phyloP scores from a whole-genome alignment of 2,797 vertebrate genomes.

The Gephyroberyx darwinii region DNA sequence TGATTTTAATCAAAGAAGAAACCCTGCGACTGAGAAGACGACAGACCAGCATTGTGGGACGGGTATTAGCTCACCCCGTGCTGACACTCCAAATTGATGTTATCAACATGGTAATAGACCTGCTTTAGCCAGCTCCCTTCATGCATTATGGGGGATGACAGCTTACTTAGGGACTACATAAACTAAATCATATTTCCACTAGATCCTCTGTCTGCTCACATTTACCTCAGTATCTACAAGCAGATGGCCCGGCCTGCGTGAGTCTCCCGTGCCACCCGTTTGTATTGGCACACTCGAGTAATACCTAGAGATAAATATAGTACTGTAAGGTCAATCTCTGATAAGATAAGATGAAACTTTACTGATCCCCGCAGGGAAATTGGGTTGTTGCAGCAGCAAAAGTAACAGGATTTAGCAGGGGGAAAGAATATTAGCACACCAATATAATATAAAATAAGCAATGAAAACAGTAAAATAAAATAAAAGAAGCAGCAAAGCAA shows the following conservation, averaged over 20 bases:
- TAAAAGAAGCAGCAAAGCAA: too few relatives aligned
- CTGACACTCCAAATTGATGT: constrained; percentile 77
- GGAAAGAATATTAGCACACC: background rate
- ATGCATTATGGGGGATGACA: constrained; percentile 74
- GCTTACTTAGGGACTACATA: constrained; percentile 75
- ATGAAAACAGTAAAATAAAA: background rate
- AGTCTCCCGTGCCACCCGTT: constrained; percentile 37
- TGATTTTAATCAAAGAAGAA: constrained; percentile 75
- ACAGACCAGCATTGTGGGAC: constrained; percentile 45
- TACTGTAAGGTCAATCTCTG: constrained; percentile 27
- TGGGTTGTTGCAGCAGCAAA: constrained; percentile 1
- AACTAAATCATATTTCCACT: constrained; percentile 77
- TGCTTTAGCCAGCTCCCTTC: constrained; percentile 70
- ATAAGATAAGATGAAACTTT: constrained; percentile 20
- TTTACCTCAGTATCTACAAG: constrained; percentile 59
- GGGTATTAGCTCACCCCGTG: constrained; percentile 62
- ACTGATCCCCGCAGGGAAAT: constrained; percentile 24
- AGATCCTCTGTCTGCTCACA: constrained; percentile 70
- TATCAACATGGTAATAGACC: constrained; percentile 76
- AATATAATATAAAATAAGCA: background rate
- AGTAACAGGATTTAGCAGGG: background rate
- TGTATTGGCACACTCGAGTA: constrained; percentile 38
- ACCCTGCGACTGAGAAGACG: constrained; percentile 48
- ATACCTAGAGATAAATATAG: constrained; percentile 21
- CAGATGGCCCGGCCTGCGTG: constrained; percentile 63